phyloP scores from a whole-genome alignment of 2,888 invertebrate species.

The Onchidella celtica region DNA sequence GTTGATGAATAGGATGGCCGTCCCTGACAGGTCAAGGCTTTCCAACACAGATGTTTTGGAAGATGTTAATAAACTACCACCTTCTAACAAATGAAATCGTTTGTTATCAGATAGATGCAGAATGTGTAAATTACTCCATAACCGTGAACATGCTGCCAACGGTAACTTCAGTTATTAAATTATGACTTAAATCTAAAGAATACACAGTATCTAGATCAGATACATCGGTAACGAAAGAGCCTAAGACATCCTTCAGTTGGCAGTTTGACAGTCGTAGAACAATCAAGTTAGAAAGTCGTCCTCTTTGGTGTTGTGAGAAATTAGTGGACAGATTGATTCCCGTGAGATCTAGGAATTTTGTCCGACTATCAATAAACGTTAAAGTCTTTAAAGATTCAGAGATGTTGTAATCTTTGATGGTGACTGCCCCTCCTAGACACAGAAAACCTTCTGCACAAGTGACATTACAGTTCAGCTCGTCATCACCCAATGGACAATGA shows the following conservation, averaged over 20 bases:
- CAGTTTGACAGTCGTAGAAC: neutral
- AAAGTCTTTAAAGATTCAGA: neutral
- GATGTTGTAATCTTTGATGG: neutral
- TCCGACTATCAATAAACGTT: neutral
- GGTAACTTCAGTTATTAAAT: neutral
- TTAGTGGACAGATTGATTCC: neutral
- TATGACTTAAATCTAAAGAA: neutral
- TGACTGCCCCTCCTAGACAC: neutral
- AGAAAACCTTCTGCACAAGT: neutral
- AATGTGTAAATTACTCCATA: neutral
- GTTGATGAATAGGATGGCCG: neutral
- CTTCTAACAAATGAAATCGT: neutral
- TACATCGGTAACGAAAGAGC: no score
- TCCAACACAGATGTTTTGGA: neutral
- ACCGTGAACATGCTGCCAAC: neutral
- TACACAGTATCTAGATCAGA: neutral
- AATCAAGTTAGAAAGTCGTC: neutral
- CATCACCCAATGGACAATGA: slow-evolving; percentile 12
- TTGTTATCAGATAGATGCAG: slow-evolving; percentile 8
- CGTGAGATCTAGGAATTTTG: slow-evolving; percentile 4
- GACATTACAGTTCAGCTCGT: slow-evolving; percentile 24
- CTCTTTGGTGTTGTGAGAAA: neutral
- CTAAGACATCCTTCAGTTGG: neutral
- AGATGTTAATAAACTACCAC: neutral
- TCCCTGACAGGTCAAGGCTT: slow-evolving; percentile 28